Conservation (phyloP, 2,797 vertebrate species). For the Eptatretus atami region DNA sequence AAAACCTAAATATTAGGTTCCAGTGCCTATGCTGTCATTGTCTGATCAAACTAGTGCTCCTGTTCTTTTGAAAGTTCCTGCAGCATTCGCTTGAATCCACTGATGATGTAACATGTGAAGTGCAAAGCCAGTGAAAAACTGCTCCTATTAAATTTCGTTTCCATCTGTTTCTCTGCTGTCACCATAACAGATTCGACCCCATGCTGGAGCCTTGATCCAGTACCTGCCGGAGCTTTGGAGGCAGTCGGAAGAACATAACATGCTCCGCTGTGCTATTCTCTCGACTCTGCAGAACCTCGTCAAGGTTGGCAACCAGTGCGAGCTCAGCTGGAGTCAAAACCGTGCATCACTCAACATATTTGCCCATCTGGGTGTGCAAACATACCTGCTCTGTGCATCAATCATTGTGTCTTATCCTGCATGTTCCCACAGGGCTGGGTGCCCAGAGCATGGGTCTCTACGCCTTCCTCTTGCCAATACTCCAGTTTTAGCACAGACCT, state of each 20-base stretch:
- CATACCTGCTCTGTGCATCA: background rate
- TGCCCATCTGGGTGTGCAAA: background rate
- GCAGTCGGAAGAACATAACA: conserved; percentile 91
- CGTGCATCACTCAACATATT: no score
- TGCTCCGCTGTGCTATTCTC: conserved; percentile 83
- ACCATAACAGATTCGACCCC: conserved; percentile 34
- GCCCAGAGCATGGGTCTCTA: conserved; percentile 80
- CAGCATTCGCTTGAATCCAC: no score
- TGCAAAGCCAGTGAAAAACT: no score
- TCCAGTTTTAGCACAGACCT: conserved; percentile 92
- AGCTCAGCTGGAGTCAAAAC: no score
- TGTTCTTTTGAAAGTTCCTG: no score
- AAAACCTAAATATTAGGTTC: no score
- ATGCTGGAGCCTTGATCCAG: conserved; percentile 61
- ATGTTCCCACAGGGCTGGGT: conserved; percentile 33
- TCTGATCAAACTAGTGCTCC: no score
- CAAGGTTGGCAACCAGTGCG: conserved; percentile 24
- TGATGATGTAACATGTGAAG: no score
- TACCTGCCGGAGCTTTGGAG: conserved; percentile 91
- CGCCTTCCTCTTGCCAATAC: conserved; percentile 73
- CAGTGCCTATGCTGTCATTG: no score
- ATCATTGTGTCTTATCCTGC: background rate
- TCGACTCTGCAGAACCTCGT: conserved; percentile 66
- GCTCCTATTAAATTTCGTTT: no score
- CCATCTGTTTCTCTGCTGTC: conserved; percentile 6